Percentiles rank a stretch among this genome's conserved stretches.
phyloP scores from a whole-genome alignment of 2,888 invertebrate species.

The Anorthoa munda region DNA sequence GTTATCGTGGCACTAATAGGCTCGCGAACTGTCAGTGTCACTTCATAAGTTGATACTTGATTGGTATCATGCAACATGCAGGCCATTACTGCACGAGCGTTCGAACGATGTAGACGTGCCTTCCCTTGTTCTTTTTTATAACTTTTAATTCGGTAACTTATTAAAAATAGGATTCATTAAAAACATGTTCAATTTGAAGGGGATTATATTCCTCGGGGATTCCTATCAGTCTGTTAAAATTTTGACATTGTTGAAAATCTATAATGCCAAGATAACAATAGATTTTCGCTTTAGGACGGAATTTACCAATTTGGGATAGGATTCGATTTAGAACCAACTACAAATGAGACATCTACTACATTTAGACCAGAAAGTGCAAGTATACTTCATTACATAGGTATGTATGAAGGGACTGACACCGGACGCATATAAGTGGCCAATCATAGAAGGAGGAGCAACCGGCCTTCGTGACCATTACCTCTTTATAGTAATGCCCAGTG shows the following conservation, averaged over 20 bases:
- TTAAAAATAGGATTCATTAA: not conserved
- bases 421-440: slow-evolving; percentile 74
- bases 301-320: not conserved
- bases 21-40: slow-evolving; percentile 49
- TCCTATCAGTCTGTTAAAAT: too few species aligned
- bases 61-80: slow-evolving; percentile 31
- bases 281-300: not conserved
- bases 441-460: slow-evolving; percentile 62
- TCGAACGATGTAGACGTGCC: slow-evolving; percentile 7
- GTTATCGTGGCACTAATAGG: slow-evolving; percentile 36
- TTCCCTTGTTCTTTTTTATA: too few species aligned
- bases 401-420: slow-evolving; percentile 62
- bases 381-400: slow-evolving; percentile 7
- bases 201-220: too few species aligned
- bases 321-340: not conserved
- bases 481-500: slow-evolving; percentile 66
- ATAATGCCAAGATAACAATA: too few species aligned
- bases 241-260: too few species aligned
- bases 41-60: slow-evolving; percentile 34
- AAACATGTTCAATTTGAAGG: not conserved
- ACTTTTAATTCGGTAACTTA: too few species aligned
- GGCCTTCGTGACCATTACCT: slow-evolving; percentile 67
- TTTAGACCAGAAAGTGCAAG: slow-evolving; percentile 9
- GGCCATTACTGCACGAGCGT: slow-evolving; percentile 22
- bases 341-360: not conserved